These are phyloP conservation scores for Crocidura indochinensis DNA, from an alignment of 2,797 vertebrate genomes.

Conservation along the genomic window DNA sequence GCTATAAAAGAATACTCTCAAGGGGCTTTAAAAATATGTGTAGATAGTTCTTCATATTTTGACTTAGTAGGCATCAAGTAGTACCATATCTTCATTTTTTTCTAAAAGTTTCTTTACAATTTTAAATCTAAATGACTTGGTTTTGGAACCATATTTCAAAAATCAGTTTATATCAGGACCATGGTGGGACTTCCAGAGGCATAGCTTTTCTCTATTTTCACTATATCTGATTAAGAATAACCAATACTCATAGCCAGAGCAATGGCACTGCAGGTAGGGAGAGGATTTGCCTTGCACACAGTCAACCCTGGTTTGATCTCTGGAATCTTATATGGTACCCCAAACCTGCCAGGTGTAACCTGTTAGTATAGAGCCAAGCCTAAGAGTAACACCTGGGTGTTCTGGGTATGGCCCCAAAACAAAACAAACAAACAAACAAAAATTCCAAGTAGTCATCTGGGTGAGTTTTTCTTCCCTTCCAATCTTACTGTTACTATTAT, in stretches of 20 bases:
- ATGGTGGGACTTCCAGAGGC: neutral
- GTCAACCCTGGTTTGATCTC: no score
- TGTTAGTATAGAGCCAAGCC: no score
- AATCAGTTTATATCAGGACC: neutral
- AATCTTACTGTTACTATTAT: neutral
- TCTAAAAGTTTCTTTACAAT: slow-evolving; percentile 4
- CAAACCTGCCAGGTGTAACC: no score
- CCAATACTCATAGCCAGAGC: neutral
- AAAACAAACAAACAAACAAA: no score
- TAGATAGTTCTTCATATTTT: neutral
- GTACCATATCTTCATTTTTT: neutral
- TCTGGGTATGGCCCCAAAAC: no score
- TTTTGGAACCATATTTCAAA: neutral
- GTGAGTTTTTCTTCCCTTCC: neutral
- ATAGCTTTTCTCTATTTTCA: neutral
- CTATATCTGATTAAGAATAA: neutral
- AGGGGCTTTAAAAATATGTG: neutral
- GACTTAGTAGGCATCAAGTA: neutral
- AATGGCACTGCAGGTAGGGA: no score
- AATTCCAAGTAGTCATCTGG: no score
- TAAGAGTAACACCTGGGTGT: no score
- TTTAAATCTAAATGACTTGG: neutral
- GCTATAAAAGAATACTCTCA: neutral
- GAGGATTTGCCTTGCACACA: no score
- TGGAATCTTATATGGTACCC: no score